Conservation (phyloP, 2,113 vertebrate species). For the Pseudopodoces humilis region DNA sequence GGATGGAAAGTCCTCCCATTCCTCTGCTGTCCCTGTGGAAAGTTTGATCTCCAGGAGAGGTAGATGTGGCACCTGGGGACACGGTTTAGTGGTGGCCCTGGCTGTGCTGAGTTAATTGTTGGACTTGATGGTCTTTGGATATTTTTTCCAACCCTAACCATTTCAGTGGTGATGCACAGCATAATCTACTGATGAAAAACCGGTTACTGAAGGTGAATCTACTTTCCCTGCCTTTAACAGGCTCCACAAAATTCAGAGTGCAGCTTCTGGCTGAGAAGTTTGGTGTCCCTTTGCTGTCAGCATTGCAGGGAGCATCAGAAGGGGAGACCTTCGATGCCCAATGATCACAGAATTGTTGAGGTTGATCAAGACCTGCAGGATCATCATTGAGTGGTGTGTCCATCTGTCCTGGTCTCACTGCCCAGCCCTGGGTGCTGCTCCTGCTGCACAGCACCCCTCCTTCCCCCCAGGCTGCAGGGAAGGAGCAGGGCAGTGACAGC, state of each 20-base stretch:
- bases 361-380: not conserved
- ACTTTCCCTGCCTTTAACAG: not conserved
- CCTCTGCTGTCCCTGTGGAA: not conserved
- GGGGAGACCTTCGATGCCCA: not conserved
- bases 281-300: not conserved
- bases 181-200: not conserved
- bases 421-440: not conserved
- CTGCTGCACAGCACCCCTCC: not conserved
- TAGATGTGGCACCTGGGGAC: not conserved
- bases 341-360: not conserved
- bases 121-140: not conserved
- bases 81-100: not conserved
- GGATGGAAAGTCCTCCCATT: not conserved
- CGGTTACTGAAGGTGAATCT: not conserved
- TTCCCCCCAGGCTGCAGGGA: not conserved
- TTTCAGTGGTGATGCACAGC: not conserved
- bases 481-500: not conserved
- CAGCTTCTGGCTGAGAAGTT: not conserved
- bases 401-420: not conserved
- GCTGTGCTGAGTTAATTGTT: not conserved
- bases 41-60: not conserved
- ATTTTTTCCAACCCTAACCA: not conserved
- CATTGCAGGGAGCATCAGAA: not conserved
- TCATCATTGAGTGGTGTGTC: not conserved
- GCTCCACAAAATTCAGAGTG: not conserved